Percentiles rank a stretch among this genome's conserved stretches.
Evolutionary conservation across 1,140 invertebrate genomes (phyloP).

Genomic region (Orius insidiosus): DNA sequence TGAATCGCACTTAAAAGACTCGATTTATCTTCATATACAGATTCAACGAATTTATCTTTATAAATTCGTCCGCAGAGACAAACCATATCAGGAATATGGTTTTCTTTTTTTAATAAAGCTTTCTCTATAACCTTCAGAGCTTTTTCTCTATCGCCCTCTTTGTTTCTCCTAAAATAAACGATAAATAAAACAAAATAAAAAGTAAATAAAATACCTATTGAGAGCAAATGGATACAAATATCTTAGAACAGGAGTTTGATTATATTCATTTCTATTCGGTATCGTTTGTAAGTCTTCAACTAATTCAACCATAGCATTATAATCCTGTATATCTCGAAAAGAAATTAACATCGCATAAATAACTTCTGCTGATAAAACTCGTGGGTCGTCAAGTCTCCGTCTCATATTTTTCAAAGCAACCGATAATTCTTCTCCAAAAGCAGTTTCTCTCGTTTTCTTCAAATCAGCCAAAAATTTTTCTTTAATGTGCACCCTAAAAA

Average conservation of each 20-base stretch:
- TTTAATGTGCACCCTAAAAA: conserved; percentile 79
- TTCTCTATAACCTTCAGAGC: conserved; percentile 82
- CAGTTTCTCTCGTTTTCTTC: conserved; percentile 76
- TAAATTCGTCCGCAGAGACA: conserved; percentile 96
- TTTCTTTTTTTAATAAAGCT: conserved; percentile 80
- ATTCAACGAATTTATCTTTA: conserved; percentile 97
- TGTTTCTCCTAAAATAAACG: conserved; percentile 72
- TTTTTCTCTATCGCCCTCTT: conserved; percentile 83
- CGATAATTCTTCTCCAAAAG: conserved; percentile 69
- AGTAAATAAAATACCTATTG: conserved; percentile 46
- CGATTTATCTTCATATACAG: conserved; percentile 71
- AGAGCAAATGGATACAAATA: conserved; percentile 94
- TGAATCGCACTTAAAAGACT: conserved; percentile 84
- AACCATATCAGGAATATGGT: conserved; percentile 91
- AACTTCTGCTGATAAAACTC: conserved; percentile 86
- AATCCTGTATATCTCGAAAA: conserved; percentile 87
- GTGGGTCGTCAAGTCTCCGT: conserved; percentile 86
- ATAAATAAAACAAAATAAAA: conserved; percentile 6
- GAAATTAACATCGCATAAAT: conserved; percentile 84
- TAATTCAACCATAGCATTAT: conserved; percentile 94
- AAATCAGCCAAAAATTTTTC: conserved; percentile 94
- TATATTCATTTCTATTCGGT: conserved; percentile 72
- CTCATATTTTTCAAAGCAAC: conserved; percentile 78
- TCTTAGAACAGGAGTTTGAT: conserved; percentile 75
- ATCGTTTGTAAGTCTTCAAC: conserved; percentile 90